These are phyloP conservation scores for Phaonia tiefii DNA, from an alignment of 2,888 invertebrate species.

Conservation along the genomic window DNA sequence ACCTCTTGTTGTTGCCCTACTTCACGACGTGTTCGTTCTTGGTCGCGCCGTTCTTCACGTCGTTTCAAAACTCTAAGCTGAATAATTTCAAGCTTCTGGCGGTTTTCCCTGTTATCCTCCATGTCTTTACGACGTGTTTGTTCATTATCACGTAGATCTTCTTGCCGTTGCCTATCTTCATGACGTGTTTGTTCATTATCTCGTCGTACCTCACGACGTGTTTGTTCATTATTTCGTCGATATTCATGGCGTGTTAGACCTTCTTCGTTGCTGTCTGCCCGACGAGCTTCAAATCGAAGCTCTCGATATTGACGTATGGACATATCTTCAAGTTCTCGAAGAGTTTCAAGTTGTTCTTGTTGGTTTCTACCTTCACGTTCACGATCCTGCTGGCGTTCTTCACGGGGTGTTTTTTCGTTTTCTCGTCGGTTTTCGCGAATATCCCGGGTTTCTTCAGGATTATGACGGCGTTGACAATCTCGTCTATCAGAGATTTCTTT, in stretches of 20 bases:
- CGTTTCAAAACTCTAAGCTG: not conserved
- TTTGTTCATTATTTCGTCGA: not conserved
- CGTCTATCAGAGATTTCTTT: slow-evolving; percentile 12
- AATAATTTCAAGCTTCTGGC: no score
- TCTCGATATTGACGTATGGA: not conserved
- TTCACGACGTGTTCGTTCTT: not conserved
- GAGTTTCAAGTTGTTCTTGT: no score
- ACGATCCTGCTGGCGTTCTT: slow-evolving; percentile 1
- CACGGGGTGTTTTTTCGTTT: not conserved
- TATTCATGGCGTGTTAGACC: not conserved
- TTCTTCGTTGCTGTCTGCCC: not conserved
- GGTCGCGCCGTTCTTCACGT: not conserved
- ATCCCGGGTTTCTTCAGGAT: not conserved
- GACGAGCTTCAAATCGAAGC: no score
- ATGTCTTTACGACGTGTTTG: not conserved
- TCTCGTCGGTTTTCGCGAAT: slow-evolving; percentile 6
- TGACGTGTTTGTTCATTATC: no score
- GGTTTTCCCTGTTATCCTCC: no score
- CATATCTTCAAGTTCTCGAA: no score
- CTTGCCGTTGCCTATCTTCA: not conserved
- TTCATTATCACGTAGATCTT: not conserved
- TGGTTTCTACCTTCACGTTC: no score
- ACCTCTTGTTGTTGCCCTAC: not conserved
- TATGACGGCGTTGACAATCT: not conserved
- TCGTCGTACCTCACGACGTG: no score